These are phyloP conservation scores for Callosobruchus maculatus DNA, from an alignment of 2,888 invertebrate genomes.

Conservation along the genomic window DNA sequence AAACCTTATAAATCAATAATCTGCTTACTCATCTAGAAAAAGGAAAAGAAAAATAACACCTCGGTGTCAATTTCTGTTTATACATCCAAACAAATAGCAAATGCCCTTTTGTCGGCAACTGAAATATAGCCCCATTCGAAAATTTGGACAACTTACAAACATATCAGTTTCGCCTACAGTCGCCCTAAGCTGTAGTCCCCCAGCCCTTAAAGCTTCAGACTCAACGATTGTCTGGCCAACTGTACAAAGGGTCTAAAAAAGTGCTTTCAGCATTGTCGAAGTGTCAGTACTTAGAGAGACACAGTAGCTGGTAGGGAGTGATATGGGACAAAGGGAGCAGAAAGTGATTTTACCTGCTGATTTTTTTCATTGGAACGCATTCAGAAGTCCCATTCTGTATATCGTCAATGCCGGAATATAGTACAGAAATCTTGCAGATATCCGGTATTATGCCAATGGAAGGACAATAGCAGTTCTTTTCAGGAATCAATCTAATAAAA, in stretches of 20 bases:
- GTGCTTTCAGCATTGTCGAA: conserved; percentile 45
- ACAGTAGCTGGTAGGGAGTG: conserved; percentile 43
- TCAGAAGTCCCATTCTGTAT: background rate
- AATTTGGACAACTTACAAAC: conserved; percentile 44
- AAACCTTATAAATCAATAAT: background rate
- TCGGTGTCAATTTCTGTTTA: conserved; percentile 42
- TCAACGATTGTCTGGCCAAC: conserved; percentile 23
- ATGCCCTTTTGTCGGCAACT: conserved; percentile 39
- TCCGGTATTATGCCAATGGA: background rate
- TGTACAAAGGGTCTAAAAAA: conserved; percentile 38
- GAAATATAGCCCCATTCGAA: conserved; percentile 38
- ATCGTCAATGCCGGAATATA: background rate
- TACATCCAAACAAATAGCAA: conserved; percentile 30
- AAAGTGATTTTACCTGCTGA: conserved; percentile 45
- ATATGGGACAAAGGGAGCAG: conserved; percentile 34
- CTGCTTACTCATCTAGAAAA: background rate
- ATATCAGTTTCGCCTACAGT: conserved; percentile 42
- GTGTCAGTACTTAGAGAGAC: conserved; percentile 49
- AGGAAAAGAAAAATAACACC: conserved; percentile 13
- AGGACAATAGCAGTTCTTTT: background rate
- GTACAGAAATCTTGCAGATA: background rate
- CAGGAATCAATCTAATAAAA: background rate
- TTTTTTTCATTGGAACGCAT: conserved; percentile 23
- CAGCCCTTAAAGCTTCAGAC: background rate
- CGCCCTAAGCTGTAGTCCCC: conserved; percentile 16